A percentile compares a stretch with the other conserved stretches of the same genome.
These are phyloP conservation scores for Masnerella sp. DNA, from an alignment of 2,888 invertebrate species.

Conservation along the genomic window DNA sequence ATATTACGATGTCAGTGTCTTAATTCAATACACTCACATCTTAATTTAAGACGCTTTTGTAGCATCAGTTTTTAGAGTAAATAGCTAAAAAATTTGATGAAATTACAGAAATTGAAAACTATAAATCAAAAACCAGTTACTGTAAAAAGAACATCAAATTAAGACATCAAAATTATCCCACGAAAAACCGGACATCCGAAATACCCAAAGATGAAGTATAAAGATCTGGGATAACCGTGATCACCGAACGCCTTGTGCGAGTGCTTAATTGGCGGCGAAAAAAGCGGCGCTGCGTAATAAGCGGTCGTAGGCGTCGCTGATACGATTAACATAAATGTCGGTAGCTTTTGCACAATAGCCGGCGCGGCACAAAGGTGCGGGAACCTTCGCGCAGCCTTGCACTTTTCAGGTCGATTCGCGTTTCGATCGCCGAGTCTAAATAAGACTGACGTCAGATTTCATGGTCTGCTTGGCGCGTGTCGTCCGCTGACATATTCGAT, in stretches of 20 bases:
- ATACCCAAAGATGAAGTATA: too few species aligned
- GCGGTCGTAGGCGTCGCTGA: constrained; percentile 30
- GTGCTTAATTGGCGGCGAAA: constrained; percentile 29
- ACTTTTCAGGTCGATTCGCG: constrained; percentile 29
- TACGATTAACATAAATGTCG: constrained; percentile 51
- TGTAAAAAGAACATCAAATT: too few species aligned
- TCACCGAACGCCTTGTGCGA: constrained; percentile 21
- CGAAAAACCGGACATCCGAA: constrained; percentile 16
- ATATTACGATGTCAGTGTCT: too few species aligned
- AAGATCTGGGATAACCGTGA: constrained; percentile 26
- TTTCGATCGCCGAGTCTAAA: constrained; percentile 25
- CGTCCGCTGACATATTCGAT: constrained; percentile 31
- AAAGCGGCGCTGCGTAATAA: constrained; percentile 27
- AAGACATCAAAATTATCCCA: too few species aligned
- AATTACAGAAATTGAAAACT: too few species aligned
- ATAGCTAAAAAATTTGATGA: too few species aligned
- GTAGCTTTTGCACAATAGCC: constrained; percentile 45
- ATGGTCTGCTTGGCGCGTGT: constrained; percentile 22
- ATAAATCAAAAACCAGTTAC: too few species aligned
- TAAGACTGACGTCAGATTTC: constrained; percentile 35
- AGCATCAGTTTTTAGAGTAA: too few species aligned
- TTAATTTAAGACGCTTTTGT: too few species aligned
- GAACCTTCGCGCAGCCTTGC: constrained; percentile 50
- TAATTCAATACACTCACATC: too few species aligned
- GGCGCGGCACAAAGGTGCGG: constrained; percentile 24